Base-by-base conservation (phyloP, 2,888 invertebrate genomes). In the Standfussiana lucernea region DNA sequence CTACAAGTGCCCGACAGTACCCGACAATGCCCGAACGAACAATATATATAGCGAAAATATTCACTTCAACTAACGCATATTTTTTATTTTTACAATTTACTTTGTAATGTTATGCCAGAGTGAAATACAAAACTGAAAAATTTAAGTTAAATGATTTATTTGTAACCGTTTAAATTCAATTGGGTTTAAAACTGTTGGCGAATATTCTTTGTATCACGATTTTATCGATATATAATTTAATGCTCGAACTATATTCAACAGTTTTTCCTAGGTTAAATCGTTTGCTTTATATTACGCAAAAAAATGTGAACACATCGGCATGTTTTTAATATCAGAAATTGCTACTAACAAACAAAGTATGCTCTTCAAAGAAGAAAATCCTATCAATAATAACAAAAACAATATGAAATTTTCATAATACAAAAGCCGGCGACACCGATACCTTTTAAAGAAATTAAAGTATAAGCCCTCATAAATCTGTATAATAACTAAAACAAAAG, bases 401-500 rank as follows among this genome's bases (percentile, higher is more conserved):
- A 61, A 56, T 64, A 80, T 65, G 35, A 67, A 64, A 80, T 68
- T 68, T 65, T 66, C 28, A 80, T 71, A 42, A 45, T 2, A 64
- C 35, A 68, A 65, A 84, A 75, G 59, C 45, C 53, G 42, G 13
- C 45, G 85, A 75, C 66, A 80, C 66, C 59, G 67, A 76, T 80
- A 81, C 71, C 79, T 86, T 87, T 80, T 78, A 77, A 74, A 78
- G 42, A 79, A 82, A 83, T 83, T 79, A 82, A 77, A 74, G 66
- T 80, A 78, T 70, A 75, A 76, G 70, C 81, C 47, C 71, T 75
- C 75, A 82, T 87, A 86, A 88, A 87, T 89, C 80, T 81, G 75
- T 76, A 71, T 79, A 73, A 79, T 66, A 69, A 83, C 75, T 77
- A 80, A 83, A 85, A 77, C 79, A 88, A 81, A 85, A 82, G 67